Base-by-base conservation (phyloP, 30 jellyfish, hydroid and myxozoan species). In the Morbakka virulenta region DNA sequence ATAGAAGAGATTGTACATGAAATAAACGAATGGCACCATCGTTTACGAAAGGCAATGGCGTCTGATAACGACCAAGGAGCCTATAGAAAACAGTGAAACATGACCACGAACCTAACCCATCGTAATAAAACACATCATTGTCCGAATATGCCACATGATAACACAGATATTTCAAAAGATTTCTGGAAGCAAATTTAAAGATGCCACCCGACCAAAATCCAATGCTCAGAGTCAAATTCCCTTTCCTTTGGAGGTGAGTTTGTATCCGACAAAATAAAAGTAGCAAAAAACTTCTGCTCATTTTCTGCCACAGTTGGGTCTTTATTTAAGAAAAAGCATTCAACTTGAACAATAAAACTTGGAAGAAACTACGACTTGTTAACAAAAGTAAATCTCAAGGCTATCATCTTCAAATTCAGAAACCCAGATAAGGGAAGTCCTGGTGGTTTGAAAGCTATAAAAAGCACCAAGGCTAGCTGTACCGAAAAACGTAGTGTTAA, bases 81-180 rank as follows among this genome's bases (percentile, higher is more conserved):
- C 1, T 79, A 79, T 63, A 79, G 67, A 67, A 47, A 52, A 17
- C 85, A 26, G 36, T 69, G 91, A 65, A 79, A 79, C 47, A 50
- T 47, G 48, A 74, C 50, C 36, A 79, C 86, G 1, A 79, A 79
- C 51, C 74, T 14, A 50, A 67, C 67, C 79, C 91, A 81, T 67
- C 66, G 49, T 67, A 74, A 77, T n/a, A 79, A 79, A 67, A 86
- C 91, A 66, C 66, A 79, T 52, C 91, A 79, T 65, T 41, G 80
- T 27, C 76, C 77, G 20, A 28, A 57, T 64, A 74, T 79, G 66
- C 86, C 41, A 32, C 81, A 49, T 52, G 85, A 79, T 63, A 23
- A 41, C 51, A 63, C 33, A 34, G 86, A 50, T 41, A 47, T 64
- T 0, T 77, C 80, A 24, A 79, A 27, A 35, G 91, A 51, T 79